A percentile compares a stretch with the other conserved stretches of the same genome.
These are phyloP conservation scores for Parasteatoda lunata DNA, from an alignment of 2,888 invertebrate species.

Conservation along the genomic window DNA sequence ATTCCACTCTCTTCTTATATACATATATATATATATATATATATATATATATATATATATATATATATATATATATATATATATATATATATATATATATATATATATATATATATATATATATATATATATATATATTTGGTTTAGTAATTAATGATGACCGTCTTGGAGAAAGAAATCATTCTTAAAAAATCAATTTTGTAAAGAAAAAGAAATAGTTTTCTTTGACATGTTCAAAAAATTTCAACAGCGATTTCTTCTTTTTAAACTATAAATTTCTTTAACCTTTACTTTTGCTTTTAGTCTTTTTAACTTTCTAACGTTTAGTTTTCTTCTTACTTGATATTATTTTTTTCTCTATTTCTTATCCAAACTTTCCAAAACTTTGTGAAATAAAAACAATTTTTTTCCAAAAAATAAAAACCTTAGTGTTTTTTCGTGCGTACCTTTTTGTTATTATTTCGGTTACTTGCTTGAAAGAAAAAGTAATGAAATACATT, in stretches of 20 bases:
- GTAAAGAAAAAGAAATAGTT: neutral
- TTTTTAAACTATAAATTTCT: neutral
- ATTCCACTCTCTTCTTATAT: too few relatives aligned
- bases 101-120: too few relatives aligned
- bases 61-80: too few relatives aligned
- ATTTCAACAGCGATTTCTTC: constrained; percentile 3
- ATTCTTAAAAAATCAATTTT: neutral
- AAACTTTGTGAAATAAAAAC: constrained; percentile 33
- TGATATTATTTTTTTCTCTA: neutral
- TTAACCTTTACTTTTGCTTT: constrained; percentile 38
- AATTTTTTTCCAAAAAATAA: constrained; percentile 10
- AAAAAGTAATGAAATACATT: constrained; percentile 33
- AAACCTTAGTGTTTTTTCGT: constrained; percentile 9
- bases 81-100: too few relatives aligned
- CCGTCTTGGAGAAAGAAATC: too few relatives aligned
- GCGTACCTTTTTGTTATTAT: neutral
- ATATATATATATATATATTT: too few relatives aligned
- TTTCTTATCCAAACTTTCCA: constrained; percentile 27
- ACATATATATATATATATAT: too few relatives aligned
- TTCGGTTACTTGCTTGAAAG: neutral
- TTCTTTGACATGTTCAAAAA: constrained; percentile 25
- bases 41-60: too few relatives aligned
- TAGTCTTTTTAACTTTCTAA: constrained; percentile 35
- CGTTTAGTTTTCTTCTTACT: neutral
- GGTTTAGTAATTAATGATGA: too few relatives aligned